A percentile compares a stretch with the other conserved stretches of the same genome.
phyloP scores from a whole-genome alignment of 2,888 invertebrate genomes.

The Noctua janthe region DNA sequence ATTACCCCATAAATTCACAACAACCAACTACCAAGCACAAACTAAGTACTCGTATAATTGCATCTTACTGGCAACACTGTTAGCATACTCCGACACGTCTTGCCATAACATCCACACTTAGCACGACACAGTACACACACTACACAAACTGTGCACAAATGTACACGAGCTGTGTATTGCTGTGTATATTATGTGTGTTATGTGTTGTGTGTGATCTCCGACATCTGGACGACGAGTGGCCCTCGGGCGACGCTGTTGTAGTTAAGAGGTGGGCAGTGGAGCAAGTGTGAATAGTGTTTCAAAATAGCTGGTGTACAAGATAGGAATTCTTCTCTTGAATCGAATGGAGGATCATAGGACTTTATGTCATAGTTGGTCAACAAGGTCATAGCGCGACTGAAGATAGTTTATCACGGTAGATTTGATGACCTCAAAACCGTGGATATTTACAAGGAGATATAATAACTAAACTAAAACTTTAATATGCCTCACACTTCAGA shows the following conservation, averaged over 20 bases:
- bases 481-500: not conserved
- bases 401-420: too few species aligned
- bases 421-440: not conserved
- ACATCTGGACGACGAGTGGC: conserved; percentile 61
- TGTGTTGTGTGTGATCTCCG: conserved; percentile 57
- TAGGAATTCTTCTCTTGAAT: not conserved
- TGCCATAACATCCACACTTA: conserved; percentile 58
- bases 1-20: conserved; percentile 17
- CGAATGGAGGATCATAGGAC: not conserved
- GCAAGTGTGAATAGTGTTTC: conserved; percentile 16
- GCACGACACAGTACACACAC: conserved; percentile 41
- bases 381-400: not conserved
- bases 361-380: not conserved
- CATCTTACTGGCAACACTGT: conserved; percentile 38
- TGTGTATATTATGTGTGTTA: conserved; percentile 35
- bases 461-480: not conserved
- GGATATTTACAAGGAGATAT: not conserved
- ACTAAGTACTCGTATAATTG: conserved; percentile 50
- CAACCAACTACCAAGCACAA: conserved; percentile 27
- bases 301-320: not conserved
- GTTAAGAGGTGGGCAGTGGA: conserved; percentile 30
- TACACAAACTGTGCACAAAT: conserved; percentile 49
- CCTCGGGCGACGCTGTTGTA: conserved; percentile 44
- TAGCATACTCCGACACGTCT: conserved; percentile 48
- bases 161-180: conserved; percentile 41